phyloP scores from a whole-genome alignment of 2,888 invertebrate genomes.

The Hemithea aestivaria region DNA sequence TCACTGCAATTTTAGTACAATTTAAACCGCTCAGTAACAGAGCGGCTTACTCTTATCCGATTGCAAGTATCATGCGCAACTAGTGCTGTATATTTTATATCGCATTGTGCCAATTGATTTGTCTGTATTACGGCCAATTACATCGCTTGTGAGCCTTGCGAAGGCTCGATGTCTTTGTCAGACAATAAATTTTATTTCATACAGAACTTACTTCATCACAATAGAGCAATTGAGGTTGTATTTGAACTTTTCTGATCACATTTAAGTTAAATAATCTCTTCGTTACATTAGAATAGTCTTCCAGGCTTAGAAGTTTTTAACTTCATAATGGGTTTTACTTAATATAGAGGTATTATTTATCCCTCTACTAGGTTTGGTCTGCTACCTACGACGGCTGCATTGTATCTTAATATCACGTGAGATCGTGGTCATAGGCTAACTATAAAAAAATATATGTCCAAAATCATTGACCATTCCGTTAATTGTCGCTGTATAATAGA shows the following conservation, averaged over 20 bases:
- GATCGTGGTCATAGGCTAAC: no score
- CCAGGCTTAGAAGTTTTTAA: no score
- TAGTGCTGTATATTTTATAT: conserved; percentile 49
- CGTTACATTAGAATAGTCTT: no score
- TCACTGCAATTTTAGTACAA: no score
- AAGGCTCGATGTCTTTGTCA: conserved; percentile 20
- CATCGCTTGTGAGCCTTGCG: conserved; percentile 48
- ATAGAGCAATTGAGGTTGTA: not conserved
- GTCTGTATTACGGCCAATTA: conserved; percentile 55
- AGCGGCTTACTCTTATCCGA: conserved; percentile 33
- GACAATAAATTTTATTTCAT: conserved; percentile 16
- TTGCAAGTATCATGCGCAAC: conserved; percentile 35
- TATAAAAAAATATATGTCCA: no score
- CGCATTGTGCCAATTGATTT: conserved; percentile 58
- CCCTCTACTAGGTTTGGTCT: no score
- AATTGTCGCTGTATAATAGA: conserved; percentile 14
- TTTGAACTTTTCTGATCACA: not conserved
- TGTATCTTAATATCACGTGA: no score
- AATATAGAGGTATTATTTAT: no score
- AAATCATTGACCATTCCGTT: not conserved
- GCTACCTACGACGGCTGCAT: no score
- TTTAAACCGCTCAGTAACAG: no score
- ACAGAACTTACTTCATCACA: conserved; percentile 3
- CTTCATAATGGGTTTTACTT: no score
- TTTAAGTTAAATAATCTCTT: not conserved